phyloP scores from a whole-genome alignment of 2,888 invertebrate genomes.

The Spodoptera littoralis region DNA sequence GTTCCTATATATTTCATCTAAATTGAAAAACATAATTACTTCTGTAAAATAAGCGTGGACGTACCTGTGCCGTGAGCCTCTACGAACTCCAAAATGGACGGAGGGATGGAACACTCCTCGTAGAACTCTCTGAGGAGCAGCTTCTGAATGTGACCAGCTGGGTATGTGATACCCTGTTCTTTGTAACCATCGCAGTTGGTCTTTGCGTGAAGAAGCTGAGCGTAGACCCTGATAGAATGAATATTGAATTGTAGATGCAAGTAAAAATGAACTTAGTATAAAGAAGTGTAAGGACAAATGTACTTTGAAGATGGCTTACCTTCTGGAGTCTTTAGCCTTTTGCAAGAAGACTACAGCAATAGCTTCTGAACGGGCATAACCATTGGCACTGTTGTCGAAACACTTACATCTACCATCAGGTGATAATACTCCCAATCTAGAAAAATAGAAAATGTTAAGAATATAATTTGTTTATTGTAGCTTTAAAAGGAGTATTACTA shows the following conservation, averaged over 20 bases:
- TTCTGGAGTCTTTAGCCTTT: constrained; percentile 90
- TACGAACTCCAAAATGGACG: constrained; percentile 92
- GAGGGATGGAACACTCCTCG: constrained; percentile 91
- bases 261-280: too few species aligned
- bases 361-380: constrained; percentile 95
- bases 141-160: constrained; percentile 90
- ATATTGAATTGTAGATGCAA: too few species aligned
- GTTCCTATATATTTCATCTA: too few species aligned
- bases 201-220: constrained; percentile 92
- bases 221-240: constrained; percentile 86
- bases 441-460: constrained; percentile 59
- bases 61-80: constrained; percentile 96
- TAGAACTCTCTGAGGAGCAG: constrained; percentile 90
- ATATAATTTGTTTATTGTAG: too few species aligned
- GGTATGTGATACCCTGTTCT: constrained; percentile 91
- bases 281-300: neutral
- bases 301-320: constrained; percentile 61
- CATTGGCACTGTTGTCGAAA: constrained; percentile 95
- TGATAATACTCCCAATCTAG: constrained; percentile 93
- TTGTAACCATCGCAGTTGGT: constrained; percentile 94
- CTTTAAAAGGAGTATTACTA: too few species aligned
- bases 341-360: constrained; percentile 92
- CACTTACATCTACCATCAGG: constrained; percentile 96
- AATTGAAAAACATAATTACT: too few species aligned
- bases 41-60: neutral